Evolutionary conservation across 2,888 invertebrate genomes (phyloP), one percentile per base, ranked within the genome.

Genomic region (Chrysopilus asiliformis): DNA sequence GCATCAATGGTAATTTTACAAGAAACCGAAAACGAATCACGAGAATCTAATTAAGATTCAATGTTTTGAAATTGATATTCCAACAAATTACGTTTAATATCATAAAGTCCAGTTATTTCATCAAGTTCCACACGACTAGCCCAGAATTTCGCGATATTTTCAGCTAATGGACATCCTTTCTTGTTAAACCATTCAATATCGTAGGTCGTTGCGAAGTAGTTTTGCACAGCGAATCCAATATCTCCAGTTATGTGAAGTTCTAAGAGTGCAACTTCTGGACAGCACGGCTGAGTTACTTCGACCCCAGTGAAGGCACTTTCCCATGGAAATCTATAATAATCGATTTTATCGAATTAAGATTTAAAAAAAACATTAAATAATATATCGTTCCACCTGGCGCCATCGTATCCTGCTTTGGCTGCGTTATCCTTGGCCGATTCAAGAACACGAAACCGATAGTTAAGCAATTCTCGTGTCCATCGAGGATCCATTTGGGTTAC

Each of bases 251-350:
- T 66, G 50, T 74, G 74, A 36, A 72, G 68, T 50, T 74, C 67
- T 37, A 67, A 70, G 33, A 65, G 55, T 0, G 72, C 70, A 3
- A 73, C 64, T 32, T 70, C 65, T 0, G 70, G 69, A 38, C 71
- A 73, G 42, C 72, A 72, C 0, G 72, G 71, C 52, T 73, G 70
- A 1, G 71, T 72, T 17, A 68, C 70, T 45, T 74, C 74, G 0
- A 61, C 55, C 2, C 74, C 74, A 0, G 74, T 74, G 49, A 60
- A 72, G 2, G 72, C 74, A 41, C 72, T 73, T 51, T 74, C 74
- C 74, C 74, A 74, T 1, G 74, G 74, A 46, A 63, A 74, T 43
- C 71, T 71, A 43, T 16, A n/a, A n/a, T n/a, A n/a, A n/a, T n/a
- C n/a, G n/a, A n/a, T n/a, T n/a, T n/a, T n/a, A n/a, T n/a, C n/a